These are phyloP conservation scores for Erpobdella octoculata DNA, from an alignment of 2,888 invertebrate genomes.

Conservation along the genomic window DNA sequence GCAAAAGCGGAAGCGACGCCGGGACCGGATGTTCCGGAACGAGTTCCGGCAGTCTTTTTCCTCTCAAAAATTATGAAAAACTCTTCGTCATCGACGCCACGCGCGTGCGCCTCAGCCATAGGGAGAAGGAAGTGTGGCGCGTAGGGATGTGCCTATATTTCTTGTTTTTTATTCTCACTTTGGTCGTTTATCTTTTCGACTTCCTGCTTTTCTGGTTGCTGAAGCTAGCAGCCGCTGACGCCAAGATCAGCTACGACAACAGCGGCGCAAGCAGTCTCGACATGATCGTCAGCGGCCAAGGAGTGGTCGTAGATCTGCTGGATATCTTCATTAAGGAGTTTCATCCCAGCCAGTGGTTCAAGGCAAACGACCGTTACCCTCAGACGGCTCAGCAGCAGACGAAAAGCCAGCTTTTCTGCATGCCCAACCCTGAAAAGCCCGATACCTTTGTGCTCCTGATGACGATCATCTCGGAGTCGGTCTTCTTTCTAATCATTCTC, in stretches of 20 bases:
- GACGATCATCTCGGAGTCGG: slow-evolving; percentile 29
- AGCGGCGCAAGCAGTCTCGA: slow-evolving; percentile 34
- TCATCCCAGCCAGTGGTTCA: slow-evolving; percentile 35
- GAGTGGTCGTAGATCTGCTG: slow-evolving; percentile 37
- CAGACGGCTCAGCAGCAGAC: slow-evolving; percentile 28
- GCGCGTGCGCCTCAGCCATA: slow-evolving; percentile 36
- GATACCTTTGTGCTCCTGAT: neutral
- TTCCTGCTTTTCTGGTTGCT: slow-evolving; percentile 43
- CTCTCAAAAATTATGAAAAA: slow-evolving; percentile 41
- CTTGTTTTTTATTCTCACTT: slow-evolving; percentile 40
- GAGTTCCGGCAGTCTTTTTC: slow-evolving; percentile 38
- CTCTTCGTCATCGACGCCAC: slow-evolving; percentile 40
- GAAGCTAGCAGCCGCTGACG: slow-evolving; percentile 33
- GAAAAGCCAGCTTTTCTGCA: neutral
- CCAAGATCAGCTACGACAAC: neutral
- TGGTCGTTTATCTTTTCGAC: slow-evolving; percentile 40
- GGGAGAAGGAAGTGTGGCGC: slow-evolving; percentile 38
- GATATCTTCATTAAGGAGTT: slow-evolving; percentile 37
- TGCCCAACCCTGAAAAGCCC: neutral
- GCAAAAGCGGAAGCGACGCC: neutral
- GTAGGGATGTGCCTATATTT: slow-evolving; percentile 40
- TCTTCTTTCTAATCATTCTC: slow-evolving; percentile 34
- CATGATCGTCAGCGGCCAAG: slow-evolving; percentile 35
- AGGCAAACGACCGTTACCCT: slow-evolving; percentile 21
- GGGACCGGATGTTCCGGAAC: neutral